Conservation (phyloP, 2,113 vertebrate genomes). For the Psilopsiagon aurifrons region DNA sequence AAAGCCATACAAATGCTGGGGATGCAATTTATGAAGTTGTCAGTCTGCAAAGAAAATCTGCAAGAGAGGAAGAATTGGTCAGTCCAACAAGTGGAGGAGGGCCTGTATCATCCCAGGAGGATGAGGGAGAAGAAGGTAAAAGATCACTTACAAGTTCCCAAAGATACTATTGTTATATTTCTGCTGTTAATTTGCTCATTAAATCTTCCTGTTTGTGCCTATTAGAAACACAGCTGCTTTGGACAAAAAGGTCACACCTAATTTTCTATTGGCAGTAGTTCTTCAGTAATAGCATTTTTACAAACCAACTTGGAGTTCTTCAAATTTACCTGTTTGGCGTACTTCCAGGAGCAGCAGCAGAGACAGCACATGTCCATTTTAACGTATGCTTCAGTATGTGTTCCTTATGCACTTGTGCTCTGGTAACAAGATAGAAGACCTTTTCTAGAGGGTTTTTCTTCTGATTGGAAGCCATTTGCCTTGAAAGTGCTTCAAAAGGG, state of each 20-base stretch:
- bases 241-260: not conserved
- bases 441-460: not conserved
- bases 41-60: slow-evolving; percentile 89
- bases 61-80: slow-evolving; percentile 77
- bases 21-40: slow-evolving; percentile 94
- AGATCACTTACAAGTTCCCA: not conserved
- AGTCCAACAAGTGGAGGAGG: slow-evolving; percentile 77
- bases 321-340: not conserved
- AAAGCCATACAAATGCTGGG: slow-evolving; percentile 76
- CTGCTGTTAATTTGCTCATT: not conserved
- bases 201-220: not conserved
- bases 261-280: not conserved
- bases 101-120: slow-evolving; percentile 83
- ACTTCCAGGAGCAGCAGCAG: not conserved
- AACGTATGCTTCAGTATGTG: not conserved
- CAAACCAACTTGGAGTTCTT: not conserved
- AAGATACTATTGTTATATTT: not conserved
- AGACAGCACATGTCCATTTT: accelerated
- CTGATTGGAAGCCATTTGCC: not conserved
- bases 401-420: not conserved
- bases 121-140: slow-evolving; percentile 92
- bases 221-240: not conserved
- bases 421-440: not conserved
- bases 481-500: not conserved
- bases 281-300: not conserved